Conservation (phyloP, 1,140 invertebrate species). For the Zaprionus ghesquierei region DNA sequence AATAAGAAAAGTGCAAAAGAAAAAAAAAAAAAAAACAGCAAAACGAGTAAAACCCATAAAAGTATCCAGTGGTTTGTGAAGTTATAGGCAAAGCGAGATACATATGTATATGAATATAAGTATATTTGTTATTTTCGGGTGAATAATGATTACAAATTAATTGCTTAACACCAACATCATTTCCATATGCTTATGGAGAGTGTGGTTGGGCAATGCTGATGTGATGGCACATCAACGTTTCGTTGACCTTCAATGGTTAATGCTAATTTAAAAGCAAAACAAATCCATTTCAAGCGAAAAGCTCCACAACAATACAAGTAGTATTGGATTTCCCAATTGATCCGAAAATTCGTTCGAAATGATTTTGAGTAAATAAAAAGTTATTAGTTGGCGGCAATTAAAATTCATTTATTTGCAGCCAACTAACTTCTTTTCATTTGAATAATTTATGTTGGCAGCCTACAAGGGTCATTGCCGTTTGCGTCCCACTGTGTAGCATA, state of each 20-base stretch:
- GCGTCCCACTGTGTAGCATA: not conserved
- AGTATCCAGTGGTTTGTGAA: slow-evolving; percentile 15
- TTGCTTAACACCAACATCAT: slow-evolving; percentile 29
- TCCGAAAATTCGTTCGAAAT: not conserved
- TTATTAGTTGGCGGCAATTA: slow-evolving; percentile 1
- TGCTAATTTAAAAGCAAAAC: slow-evolving; percentile 62
- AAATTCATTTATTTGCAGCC: slow-evolving; percentile 10
- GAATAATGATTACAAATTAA: slow-evolving; percentile 16
- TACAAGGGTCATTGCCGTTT: slow-evolving; percentile 19
- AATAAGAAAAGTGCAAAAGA: slow-evolving; percentile 47
- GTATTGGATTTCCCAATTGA: slow-evolving; percentile 31
- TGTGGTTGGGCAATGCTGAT: slow-evolving; percentile 39
- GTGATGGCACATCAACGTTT: slow-evolving; percentile 53
- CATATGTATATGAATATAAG: slow-evolving; percentile 1
- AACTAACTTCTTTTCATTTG: not conserved
- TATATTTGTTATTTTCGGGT: not conserved
- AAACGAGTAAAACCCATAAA: slow-evolving; percentile 25
- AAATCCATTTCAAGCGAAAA: slow-evolving; percentile 35
- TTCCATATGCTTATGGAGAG: slow-evolving; percentile 41
- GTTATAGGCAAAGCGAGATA: not conserved
- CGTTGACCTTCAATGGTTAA: slow-evolving; percentile 69
- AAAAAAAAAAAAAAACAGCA: slow-evolving; percentile 37
- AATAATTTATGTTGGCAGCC: slow-evolving; percentile 11
- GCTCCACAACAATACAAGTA: not conserved
- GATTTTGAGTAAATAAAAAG: not conserved